A percentile compares a stretch with the other conserved stretches of the same genome.
Evolutionary conservation across 2,113 vertebrate genomes (phyloP).

Genomic region (Lepus europaeus): DNA sequence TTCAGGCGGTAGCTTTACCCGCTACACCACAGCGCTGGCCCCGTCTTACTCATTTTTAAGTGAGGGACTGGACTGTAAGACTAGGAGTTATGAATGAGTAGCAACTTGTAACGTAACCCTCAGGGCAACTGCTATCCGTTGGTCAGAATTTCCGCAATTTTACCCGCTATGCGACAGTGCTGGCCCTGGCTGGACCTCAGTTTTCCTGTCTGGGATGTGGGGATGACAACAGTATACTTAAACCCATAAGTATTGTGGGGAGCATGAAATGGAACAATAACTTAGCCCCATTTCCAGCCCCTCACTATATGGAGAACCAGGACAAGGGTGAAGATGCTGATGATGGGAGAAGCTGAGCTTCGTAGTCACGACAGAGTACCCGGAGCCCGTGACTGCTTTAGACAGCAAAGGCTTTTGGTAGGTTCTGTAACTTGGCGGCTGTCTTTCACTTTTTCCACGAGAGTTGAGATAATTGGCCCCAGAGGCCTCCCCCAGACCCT

Average conservation of each 20-base stretch:
- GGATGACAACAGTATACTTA: neutral
- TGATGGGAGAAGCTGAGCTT: neutral
- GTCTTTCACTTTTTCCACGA: neutral
- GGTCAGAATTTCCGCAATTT: too few species aligned
- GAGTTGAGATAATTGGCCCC: neutral
- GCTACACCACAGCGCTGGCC: too few species aligned
- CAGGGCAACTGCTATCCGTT: too few species aligned
- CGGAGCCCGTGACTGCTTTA: neutral
- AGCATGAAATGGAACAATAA: neutral
- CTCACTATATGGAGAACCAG: neutral
- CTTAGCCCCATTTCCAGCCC: neutral
- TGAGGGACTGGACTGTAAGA: too few species aligned
- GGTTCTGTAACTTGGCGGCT: neutral
- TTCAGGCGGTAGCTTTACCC: too few species aligned
- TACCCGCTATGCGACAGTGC: too few species aligned
- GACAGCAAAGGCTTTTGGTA: neutral
- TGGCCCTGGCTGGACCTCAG: neutral
- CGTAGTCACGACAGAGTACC: neutral
- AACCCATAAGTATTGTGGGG: neutral
- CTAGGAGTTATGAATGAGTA: too few species aligned
- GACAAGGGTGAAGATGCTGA: neutral
- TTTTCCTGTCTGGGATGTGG: neutral
- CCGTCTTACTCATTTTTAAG: too few species aligned
- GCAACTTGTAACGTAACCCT: too few species aligned
- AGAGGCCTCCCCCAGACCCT: neutral